A percentile compares a stretch with the other conserved stretches of the same genome.
Evolutionary conservation across 2,888 invertebrate species (phyloP).

Genomic region (Caenorhabditis macrosperma): DNA sequence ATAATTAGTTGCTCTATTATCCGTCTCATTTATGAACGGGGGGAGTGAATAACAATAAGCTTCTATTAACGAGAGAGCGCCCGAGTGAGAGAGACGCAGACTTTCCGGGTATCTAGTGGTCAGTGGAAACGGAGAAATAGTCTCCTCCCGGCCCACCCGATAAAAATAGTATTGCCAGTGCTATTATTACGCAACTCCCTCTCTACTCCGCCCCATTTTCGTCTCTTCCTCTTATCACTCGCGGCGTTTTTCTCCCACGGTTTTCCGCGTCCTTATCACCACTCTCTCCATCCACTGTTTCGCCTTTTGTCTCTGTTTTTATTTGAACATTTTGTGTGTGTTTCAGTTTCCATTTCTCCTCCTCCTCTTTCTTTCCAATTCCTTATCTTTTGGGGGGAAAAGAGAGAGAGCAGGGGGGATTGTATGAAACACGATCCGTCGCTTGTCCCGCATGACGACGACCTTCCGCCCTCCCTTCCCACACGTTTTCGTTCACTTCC

Average conservation of each 20-base stretch:
- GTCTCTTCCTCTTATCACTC: no score
- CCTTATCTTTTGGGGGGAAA: background rate
- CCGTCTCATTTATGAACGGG: slow-evolving; percentile 18
- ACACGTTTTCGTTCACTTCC: no score
- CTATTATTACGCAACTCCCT: background rate
- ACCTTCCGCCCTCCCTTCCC: background rate
- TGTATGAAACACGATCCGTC: background rate
- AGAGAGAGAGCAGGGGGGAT: no score
- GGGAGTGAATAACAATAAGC: background rate
- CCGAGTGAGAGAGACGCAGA: background rate
- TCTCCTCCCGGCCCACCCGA: background rate
- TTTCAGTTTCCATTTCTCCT: no score
- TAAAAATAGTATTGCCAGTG: background rate
- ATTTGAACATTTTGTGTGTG: no score
- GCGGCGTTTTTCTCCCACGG: background rate
- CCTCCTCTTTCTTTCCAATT: no score
- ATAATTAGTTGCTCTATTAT: slow-evolving; percentile 24
- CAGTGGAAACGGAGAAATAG: background rate
- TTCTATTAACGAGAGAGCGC: slow-evolving; percentile 3
- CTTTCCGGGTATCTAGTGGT: background rate
- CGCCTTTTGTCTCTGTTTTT: background rate
- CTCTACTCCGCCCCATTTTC: background rate
- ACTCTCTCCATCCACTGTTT: no score
- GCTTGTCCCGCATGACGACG: background rate
- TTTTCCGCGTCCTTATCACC: background rate